Base-by-base conservation (phyloP, 2,888 invertebrate species). In the Watsonalla cultraria region DNA sequence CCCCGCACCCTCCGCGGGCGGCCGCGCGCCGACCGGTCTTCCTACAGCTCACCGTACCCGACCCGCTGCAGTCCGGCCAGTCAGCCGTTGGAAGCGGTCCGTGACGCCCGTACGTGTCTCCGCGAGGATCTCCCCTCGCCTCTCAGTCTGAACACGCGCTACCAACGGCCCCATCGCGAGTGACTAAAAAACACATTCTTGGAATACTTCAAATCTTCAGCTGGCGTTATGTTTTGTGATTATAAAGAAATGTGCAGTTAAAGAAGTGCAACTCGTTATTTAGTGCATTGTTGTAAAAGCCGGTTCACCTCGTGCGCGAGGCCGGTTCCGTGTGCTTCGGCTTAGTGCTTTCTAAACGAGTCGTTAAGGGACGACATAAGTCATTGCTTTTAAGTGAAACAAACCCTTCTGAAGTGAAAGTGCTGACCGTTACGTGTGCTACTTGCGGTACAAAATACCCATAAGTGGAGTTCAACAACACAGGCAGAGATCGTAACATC, bases 331-430 rank as follows among this genome's bases (percentile, higher is more conserved):
- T 64, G 70, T 68, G 66, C 59, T 59, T 60, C 69, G 66, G 65
- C 70, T 67, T 66, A 55, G 78, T 76, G 81, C 78, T 80, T 80
- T 82, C 80, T 77, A 80, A 80, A 77, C 76, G 77, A 71, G 69
- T 72, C 72, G 68, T 66, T 63, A 68, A 42, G 42, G 42, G 42
- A 42, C 42, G 42, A 42, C 42, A 42, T 42, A 8, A 42, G 42
- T 11, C 42, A 11, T 42, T 11, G 5, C 42, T 42, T 11, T 5
- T 11, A 42, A 6, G 11, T 42, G 42, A 42, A 42, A 11, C 11
- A 42, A 42, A 42, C 42, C 42, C 42, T 11, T 42, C 11, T 42
- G 9, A 11, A 42, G 42, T 42, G 42, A 42, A 42, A 42, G 42
- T 42, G 42, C 42, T 42, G 42, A 42, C 42, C 42, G 42, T 42